Percentiles rank a stretch among this genome's conserved stretches.
phyloP scores from a whole-genome alignment of 2,113 vertebrate genomes.

The Larimichthys polyactis region DNA sequence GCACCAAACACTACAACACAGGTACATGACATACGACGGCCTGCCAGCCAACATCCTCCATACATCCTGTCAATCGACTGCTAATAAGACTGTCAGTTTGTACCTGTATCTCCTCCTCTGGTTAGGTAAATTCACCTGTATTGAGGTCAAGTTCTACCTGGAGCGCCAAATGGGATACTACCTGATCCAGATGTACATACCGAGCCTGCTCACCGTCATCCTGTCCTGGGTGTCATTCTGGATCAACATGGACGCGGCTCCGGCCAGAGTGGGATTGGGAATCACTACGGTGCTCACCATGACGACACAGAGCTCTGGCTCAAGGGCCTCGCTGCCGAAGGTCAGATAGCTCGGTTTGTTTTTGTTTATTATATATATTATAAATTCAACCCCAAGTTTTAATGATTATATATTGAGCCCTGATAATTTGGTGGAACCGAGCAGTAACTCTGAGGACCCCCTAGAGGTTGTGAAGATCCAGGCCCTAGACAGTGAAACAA shows the following conservation, averaged over 20 bases:
- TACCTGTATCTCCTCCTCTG: slow-evolving; percentile 49
- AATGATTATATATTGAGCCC: background rate
- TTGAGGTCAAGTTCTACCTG: slow-evolving; percentile 96
- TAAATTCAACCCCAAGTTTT: background rate
- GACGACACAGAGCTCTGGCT: slow-evolving; percentile 96
- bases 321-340: slow-evolving; percentile 94
- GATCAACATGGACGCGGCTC: slow-evolving; percentile 97
- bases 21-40: slow-evolving; percentile 78
- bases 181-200: slow-evolving; percentile 98
- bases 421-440: background rate
- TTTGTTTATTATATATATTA: background rate
- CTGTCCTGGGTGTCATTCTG: slow-evolving; percentile 97
- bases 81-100: slow-evolving; percentile 59
- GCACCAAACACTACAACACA: slow-evolving; percentile 97
- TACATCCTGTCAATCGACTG: slow-evolving; percentile 15
- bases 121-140: slow-evolving; percentile 95
- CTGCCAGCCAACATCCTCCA: background rate
- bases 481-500: background rate
- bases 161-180: slow-evolving; percentile 98
- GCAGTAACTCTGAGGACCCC: too few relatives aligned
- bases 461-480: background rate
- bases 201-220: slow-evolving; percentile 94
- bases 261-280: slow-evolving; percentile 92
- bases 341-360: slow-evolving; percentile 71
- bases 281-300: slow-evolving; percentile 97